Percentiles rank a stretch among this genome's conserved stretches.
These are phyloP conservation scores for Porites lutea DNA, from an alignment of 64 coral and sea anemone species.

Conservation along the genomic window DNA sequence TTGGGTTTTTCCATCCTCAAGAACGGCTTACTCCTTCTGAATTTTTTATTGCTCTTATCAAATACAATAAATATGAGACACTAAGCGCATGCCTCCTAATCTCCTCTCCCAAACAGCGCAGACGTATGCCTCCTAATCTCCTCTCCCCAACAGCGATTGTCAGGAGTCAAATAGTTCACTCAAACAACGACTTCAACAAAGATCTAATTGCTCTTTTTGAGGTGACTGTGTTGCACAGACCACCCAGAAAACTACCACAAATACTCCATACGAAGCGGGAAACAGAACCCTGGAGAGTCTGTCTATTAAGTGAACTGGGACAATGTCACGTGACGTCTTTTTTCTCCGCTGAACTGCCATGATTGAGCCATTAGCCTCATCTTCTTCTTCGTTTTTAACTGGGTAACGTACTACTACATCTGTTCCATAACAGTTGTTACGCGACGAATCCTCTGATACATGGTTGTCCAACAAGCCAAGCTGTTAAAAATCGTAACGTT, in stretches of 20 bases:
- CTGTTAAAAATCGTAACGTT: neutral
- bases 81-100: no score
- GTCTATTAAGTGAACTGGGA: neutral
- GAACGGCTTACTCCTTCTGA: no score
- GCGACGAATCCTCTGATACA: neutral
- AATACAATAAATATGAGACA: no score
- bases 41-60: no score
- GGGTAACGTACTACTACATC: neutral
- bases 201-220: slow-evolving; percentile 30
- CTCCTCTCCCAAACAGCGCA: no score
- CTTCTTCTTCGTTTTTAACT: neutral
- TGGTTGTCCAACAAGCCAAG: neutral
- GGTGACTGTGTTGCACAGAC: slow-evolving; percentile 4
- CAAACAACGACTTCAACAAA: neutral
- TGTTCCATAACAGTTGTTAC: neutral
- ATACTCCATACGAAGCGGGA: neutral
- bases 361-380: neutral
- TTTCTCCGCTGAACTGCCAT: neutral
- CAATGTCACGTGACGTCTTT: no score
- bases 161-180: neutral
- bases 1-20: no score
- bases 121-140: no score
- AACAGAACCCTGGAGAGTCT: neutral
- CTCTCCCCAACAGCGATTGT: no score
- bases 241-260: slow-evolving; percentile 10